Evolutionary conservation across 2,113 vertebrate genomes (phyloP).

Genomic region (Vimba vimba): DNA sequence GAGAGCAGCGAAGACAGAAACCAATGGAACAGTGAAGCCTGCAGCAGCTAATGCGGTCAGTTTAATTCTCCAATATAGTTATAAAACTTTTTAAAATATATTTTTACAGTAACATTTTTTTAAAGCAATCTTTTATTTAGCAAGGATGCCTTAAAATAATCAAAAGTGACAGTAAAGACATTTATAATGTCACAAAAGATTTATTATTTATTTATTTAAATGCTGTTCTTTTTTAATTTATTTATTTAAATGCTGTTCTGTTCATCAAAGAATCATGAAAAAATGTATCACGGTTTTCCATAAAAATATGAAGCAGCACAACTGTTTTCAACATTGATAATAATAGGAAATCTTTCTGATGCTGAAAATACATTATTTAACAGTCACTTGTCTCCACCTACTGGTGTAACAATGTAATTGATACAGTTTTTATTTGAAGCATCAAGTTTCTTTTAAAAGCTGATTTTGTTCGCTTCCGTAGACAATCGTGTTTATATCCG

Average conservation of each 20-base stretch:
- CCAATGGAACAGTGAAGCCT: slow-evolving; percentile 78
- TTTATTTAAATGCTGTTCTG: not conserved
- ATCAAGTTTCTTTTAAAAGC: too few species aligned
- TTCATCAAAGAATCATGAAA: not conserved
- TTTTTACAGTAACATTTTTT: not conserved
- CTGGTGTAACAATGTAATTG: too few species aligned
- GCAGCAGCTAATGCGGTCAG: slow-evolving; percentile 77
- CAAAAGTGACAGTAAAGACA: not conserved
- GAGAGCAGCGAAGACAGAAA: slow-evolving; percentile 77
- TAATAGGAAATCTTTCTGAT: too few species aligned
- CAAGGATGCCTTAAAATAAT: not conserved
- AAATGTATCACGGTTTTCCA: too few species aligned
- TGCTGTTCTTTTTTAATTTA: not conserved
- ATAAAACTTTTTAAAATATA: too few species aligned
- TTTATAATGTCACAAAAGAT: not conserved
- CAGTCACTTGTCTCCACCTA: too few species aligned
- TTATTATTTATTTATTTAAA: not conserved
- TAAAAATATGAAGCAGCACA: too few species aligned
- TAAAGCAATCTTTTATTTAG: not conserved
- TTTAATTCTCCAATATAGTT: slow-evolving; percentile 47
- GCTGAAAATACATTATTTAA: too few species aligned
- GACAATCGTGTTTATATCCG: too few species aligned
- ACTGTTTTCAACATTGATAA: too few species aligned
- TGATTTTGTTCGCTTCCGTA: too few species aligned
- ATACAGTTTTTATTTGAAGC: too few species aligned